Evolutionary conservation across 53 echinoderm and acorn worm species (phyloP).

Genomic region (Henricia sp.): DNA sequence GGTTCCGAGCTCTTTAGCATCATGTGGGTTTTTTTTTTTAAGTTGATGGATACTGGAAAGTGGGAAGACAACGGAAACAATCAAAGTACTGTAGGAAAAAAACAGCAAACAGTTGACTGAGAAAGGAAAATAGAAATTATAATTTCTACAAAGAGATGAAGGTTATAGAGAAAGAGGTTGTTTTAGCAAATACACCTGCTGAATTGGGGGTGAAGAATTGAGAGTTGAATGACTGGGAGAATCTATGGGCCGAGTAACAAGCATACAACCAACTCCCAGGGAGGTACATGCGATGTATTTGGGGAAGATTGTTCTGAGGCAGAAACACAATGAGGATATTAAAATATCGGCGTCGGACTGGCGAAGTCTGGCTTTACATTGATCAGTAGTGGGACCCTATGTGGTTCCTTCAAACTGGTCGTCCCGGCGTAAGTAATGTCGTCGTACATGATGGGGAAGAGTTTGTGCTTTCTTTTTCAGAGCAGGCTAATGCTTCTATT

Average conservation of each 20-base stretch:
- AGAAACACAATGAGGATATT: background rate
- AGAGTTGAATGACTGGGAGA: conserved; percentile 48
- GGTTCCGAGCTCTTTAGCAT: no score
- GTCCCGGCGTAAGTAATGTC: background rate
- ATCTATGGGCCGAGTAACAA: background rate
- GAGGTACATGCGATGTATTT: background rate
- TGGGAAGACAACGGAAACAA: background rate
- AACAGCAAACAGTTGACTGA: conserved; percentile 22
- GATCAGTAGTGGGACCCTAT: background rate
- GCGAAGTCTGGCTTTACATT: background rate
- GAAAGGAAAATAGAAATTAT: conserved; percentile 32
- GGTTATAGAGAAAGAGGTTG: background rate
- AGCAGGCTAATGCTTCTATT: background rate
- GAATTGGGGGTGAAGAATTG: background rate
- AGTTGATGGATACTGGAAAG: background rate
- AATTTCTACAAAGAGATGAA: conserved; percentile 27
- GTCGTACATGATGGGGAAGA: background rate
- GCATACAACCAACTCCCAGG: background rate
- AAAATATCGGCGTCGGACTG: background rate
- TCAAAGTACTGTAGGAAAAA: background rate
- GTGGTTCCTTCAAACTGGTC: no score
- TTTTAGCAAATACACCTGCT: background rate
- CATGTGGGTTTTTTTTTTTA: no score
- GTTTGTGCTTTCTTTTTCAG: background rate
- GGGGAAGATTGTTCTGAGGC: background rate